Evolutionary conservation across 2,888 invertebrate genomes (phyloP).

Genomic region (Dinocampus coccinellae): DNA sequence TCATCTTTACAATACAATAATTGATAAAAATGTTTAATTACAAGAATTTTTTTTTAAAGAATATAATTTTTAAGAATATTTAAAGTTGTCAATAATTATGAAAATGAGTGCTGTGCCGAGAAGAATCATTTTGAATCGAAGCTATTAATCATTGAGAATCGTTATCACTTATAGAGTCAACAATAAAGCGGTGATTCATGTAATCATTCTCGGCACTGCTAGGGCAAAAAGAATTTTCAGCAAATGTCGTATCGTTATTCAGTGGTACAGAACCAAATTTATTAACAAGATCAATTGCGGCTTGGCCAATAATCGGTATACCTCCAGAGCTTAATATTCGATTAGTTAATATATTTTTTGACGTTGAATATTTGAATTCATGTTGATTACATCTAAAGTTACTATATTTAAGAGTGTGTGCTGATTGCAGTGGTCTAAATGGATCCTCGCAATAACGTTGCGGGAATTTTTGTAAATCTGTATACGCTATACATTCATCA

Average conservation of each 20-base stretch:
- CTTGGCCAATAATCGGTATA: conserved; percentile 63
- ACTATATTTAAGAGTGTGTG: conserved; percentile 59
- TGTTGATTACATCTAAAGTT: conserved; percentile 61
- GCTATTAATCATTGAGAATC: conserved; percentile 48
- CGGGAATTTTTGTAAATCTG: conserved; percentile 62
- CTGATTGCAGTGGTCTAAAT: conserved; percentile 52
- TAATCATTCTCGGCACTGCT: conserved; percentile 57
- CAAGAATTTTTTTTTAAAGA: too few relatives aligned
- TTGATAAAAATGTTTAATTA: too few relatives aligned
- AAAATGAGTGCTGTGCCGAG: background rate
- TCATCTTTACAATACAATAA: too few relatives aligned
- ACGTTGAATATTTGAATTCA: conserved; percentile 56
- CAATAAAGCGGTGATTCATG: conserved; percentile 58
- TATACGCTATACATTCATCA: conserved; percentile 49
- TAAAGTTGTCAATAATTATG: background rate
- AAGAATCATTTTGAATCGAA: too few relatives aligned
- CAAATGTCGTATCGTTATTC: conserved; percentile 51
- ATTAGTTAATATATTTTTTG: conserved; percentile 58
- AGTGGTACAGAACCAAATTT: conserved; percentile 61
- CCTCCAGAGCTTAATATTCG: conserved; percentile 60
- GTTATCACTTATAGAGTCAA: conserved; percentile 61
- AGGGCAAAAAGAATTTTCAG: conserved; percentile 55
- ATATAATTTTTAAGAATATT: conserved; percentile 6
- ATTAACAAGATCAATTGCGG: conserved; percentile 63
- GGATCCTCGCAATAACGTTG: conserved; percentile 63